phyloP scores from a whole-genome alignment of 1,140 invertebrate genomes.

The Sarcophaga bullata region DNA sequence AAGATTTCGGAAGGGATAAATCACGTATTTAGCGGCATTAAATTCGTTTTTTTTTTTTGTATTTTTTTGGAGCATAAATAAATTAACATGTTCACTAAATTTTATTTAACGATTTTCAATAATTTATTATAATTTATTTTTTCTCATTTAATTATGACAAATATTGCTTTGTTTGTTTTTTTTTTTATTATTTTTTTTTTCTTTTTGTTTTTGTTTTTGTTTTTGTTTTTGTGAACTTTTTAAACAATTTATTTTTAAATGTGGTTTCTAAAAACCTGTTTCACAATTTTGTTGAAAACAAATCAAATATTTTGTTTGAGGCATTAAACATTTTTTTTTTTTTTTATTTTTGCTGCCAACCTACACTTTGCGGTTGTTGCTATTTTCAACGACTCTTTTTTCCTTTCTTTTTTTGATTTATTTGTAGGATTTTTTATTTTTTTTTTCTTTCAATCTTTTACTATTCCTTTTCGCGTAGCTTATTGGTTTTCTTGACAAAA shows the following conservation, averaged over 20 bases:
- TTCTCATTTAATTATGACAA: not conserved
- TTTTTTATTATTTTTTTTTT: not conserved
- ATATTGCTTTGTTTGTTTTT: not conserved
- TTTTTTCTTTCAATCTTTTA: not conserved
- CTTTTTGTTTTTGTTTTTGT: not conserved
- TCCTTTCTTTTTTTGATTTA: not conserved
- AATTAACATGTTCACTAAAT: no score
- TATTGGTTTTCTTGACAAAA: not conserved
- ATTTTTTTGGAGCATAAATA: no score
- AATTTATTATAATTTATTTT: constrained; percentile 5
- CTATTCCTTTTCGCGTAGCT: not conserved
- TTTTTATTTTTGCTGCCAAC: constrained; percentile 13
- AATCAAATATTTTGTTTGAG: not conserved
- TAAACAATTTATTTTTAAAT: not conserved
- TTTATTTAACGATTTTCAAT: not conserved
- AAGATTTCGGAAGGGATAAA: no score
- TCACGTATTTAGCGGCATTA: no score
- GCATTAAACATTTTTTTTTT: not conserved
- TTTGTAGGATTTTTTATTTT: not conserved
- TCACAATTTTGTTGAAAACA: not conserved
- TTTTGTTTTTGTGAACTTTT: not conserved
- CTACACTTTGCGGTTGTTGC: not conserved
- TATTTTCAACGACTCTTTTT: not conserved
- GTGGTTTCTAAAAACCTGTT: constrained; percentile 1
- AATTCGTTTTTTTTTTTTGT: no score